Conservation (phyloP, 2,113 vertebrate genomes). For the Lepus europaeus region DNA sequence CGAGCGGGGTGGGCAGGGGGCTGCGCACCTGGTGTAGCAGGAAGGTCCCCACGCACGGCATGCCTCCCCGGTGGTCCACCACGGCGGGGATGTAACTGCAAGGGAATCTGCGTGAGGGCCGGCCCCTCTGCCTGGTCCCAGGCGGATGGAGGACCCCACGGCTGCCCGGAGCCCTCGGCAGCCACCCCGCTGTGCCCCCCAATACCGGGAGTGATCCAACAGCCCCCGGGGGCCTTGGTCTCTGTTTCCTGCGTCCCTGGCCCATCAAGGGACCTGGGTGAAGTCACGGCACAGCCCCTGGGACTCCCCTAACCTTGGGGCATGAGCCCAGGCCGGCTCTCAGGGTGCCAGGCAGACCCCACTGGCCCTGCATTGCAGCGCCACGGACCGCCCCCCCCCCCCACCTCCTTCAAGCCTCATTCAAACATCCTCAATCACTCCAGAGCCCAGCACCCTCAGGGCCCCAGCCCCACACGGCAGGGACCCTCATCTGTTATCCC, state of each 20-base stretch:
- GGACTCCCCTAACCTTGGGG: not conserved
- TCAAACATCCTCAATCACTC: too few relatives aligned
- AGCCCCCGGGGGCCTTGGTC: not conserved
- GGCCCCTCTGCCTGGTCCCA: too few relatives aligned
- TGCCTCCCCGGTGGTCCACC: conserved; percentile 97
- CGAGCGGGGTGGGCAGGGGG: not conserved
- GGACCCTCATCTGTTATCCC: too few relatives aligned
- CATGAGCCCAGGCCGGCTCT: too few relatives aligned
- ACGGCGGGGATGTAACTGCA: conserved; percentile 96
- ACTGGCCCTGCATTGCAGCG: not conserved
- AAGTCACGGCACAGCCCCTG: too few relatives aligned
- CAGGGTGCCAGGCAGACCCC: not conserved
- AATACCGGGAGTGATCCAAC: too few relatives aligned
- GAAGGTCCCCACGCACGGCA: conserved; percentile 98
- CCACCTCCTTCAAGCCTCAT: not conserved
- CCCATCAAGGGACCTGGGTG: not conserved
- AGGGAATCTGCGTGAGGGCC: conserved; percentile 64
- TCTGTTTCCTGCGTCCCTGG: too few relatives aligned
- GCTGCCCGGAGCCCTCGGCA: too few relatives aligned
- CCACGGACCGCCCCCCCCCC: not conserved
- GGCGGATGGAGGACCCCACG: accelerated
- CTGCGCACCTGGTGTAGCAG: conserved; percentile 95
- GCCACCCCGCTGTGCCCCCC: too few relatives aligned
- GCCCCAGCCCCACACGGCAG: not conserved
- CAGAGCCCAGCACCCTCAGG: not conserved